phyloP scores from a whole-genome alignment of 2,113 vertebrate species.

The Peucedramus taeniatus region DNA sequence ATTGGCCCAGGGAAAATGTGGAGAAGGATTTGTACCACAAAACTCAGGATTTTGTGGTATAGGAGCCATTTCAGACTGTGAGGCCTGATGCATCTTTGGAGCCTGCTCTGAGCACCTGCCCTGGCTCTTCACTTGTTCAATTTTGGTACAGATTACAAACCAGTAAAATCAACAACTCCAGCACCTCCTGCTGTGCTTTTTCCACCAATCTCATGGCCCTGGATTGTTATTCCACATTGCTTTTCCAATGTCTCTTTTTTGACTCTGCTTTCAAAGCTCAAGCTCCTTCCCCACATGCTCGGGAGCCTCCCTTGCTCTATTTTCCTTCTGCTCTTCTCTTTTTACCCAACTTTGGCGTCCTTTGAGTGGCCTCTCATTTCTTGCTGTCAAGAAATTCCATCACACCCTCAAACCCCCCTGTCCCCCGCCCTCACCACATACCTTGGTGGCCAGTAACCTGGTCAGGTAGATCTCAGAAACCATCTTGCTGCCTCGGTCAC shows the following conservation, averaged over 20 bases:
- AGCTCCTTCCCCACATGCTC: background rate
- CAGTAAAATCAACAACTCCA: accelerated
- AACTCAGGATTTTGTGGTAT: background rate
- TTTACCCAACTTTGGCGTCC: background rate
- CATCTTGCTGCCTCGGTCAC: conserved; percentile 98
- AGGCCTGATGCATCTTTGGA: background rate
- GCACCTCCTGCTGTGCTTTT: background rate
- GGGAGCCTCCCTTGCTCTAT: background rate
- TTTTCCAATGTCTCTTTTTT: background rate
- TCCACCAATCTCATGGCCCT: background rate
- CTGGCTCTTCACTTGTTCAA: background rate
- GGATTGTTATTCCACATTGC: background rate
- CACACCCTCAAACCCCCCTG: background rate
- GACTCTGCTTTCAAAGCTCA: background rate
- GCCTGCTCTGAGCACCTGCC: background rate
- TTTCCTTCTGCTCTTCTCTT: background rate
- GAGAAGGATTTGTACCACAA: background rate
- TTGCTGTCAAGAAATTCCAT: background rate
- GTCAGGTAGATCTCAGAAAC: conserved; percentile 99
- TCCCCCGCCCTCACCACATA: background rate
- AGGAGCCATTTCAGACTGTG: background rate
- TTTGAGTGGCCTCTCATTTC: background rate
- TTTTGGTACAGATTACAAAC: background rate
- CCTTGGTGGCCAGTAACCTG: conserved; percentile 95
- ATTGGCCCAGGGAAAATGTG: background rate